phyloP scores from a whole-genome alignment of 2,888 invertebrate species.

The Exephanes ischioxanthus region DNA sequence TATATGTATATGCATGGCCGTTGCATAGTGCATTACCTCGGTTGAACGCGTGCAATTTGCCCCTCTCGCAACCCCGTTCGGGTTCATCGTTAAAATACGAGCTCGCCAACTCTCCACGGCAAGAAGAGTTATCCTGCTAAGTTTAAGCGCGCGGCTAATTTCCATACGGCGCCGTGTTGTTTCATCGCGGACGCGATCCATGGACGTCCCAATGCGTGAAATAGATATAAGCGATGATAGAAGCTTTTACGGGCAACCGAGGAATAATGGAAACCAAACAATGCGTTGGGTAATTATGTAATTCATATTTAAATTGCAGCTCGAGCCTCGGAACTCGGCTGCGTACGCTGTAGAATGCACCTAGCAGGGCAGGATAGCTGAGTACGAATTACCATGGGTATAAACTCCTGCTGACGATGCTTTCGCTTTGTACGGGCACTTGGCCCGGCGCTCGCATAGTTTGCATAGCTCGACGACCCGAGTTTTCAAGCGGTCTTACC shows the following conservation, averaged over 20 bases:
- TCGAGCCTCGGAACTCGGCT: constrained; percentile 25
- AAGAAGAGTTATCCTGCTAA: constrained; percentile 23
- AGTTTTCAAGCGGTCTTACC: constrained; percentile 47
- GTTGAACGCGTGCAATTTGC: constrained; percentile 65
- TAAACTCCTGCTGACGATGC: constrained; percentile 11
- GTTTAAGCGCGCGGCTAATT: constrained; percentile 59
- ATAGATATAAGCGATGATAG: constrained; percentile 79
- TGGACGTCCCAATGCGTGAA: constrained; percentile 77
- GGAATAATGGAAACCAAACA: constrained; percentile 78
- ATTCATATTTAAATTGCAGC: constrained; percentile 78
- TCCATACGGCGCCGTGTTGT: constrained; percentile 69
- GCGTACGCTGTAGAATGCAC: neutral
- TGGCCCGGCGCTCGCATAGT: constrained; percentile 63
- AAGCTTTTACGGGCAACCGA: constrained; percentile 56
- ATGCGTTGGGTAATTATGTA: constrained; percentile 79
- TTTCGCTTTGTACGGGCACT: constrained; percentile 27
- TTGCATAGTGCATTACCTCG: constrained; percentile 32
- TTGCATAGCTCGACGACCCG: constrained; percentile 63
- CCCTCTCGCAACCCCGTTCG: constrained; percentile 41
- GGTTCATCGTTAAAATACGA: constrained; percentile 66
- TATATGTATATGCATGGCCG: neutral
- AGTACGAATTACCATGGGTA: constrained; percentile 17
- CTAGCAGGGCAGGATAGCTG: constrained; percentile 21
- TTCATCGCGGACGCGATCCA: constrained; percentile 43
- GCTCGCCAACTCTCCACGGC: constrained; percentile 63